Percentiles rank a stretch among this genome's conserved stretches.
phyloP scores from a whole-genome alignment of 2,888 invertebrate species.

The Meganola albula region DNA sequence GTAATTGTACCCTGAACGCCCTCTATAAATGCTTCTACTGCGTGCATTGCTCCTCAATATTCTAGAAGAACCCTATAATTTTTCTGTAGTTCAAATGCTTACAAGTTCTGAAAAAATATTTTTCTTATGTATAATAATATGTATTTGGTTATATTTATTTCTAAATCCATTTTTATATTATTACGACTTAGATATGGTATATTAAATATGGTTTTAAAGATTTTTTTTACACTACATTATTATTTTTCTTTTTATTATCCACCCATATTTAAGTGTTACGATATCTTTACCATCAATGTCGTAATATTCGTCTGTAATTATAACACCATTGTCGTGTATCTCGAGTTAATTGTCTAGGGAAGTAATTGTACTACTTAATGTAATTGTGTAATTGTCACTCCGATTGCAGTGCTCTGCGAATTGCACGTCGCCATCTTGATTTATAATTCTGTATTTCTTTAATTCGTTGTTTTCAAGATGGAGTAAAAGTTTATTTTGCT shows the following conservation, averaged over 20 bases:
- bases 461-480: not conserved
- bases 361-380: constrained; percentile 44
- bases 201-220: too few species aligned
- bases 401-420: constrained; percentile 36
- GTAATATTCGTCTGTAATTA: constrained; percentile 23
- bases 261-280: not conserved
- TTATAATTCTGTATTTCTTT: constrained; percentile 20
- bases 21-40: constrained; percentile 42
- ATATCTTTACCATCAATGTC: constrained; percentile 25
- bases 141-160: too few species aligned
- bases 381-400: constrained; percentile 49
- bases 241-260: not conserved
- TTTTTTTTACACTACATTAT: not conserved
- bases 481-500: too few species aligned
- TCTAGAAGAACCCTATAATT: constrained; percentile 31
- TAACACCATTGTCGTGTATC: constrained; percentile 30
- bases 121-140: not conserved
- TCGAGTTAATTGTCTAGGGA: constrained; percentile 30
- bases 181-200: too few species aligned
- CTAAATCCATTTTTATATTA: too few species aligned
- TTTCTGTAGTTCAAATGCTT: constrained; percentile 13
- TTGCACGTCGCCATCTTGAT: constrained; percentile 39
- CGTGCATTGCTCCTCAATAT: constrained; percentile 31
- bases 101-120: not conserved
- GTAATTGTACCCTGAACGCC: constrained; percentile 64